Evolutionary conservation across 2,113 vertebrate species (phyloP).

Genomic region (Tamias sibiricus): DNA sequence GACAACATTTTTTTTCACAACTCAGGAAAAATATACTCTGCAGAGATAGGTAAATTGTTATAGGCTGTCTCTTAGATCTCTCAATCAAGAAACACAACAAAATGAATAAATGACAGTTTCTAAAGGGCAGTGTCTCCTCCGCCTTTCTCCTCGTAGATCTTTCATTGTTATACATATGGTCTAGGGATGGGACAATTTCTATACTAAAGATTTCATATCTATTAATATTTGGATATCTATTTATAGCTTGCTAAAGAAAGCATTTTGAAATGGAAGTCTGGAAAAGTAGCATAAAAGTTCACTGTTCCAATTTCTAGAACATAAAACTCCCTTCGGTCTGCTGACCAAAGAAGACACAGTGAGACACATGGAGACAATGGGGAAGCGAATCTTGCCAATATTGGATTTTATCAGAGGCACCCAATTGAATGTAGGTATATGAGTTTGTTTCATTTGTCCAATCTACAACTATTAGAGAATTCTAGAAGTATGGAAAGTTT

Average conservation of each 20-base stretch:
- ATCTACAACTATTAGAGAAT: background rate
- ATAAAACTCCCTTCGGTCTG: constrained; percentile 77
- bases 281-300: constrained; percentile 36
- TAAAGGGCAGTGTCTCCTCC: constrained; percentile 53
- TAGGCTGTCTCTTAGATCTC: constrained; percentile 44
- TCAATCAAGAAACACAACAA: constrained; percentile 62
- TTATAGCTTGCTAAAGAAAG: constrained; percentile 68
- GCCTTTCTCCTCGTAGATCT: constrained; percentile 44
- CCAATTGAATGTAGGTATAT: constrained; percentile 84
- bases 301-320: constrained; percentile 83
- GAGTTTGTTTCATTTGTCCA: background rate
- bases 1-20: constrained; percentile 52
- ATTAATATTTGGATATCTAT: constrained; percentile 60
- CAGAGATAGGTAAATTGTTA: constrained; percentile 48
- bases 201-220: constrained; percentile 66
- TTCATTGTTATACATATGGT: background rate
- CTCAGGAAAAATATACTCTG: constrained; percentile 51
- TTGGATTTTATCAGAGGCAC: constrained; percentile 87
- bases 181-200: background rate
- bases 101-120: constrained; percentile 39
- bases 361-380: constrained; percentile 79
- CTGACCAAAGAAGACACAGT: constrained; percentile 76
- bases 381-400: constrained; percentile 82
- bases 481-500: constrained; percentile 38
- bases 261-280: constrained; percentile 59